These are phyloP conservation scores for Silurus meridionalis DNA, from an alignment of 2,113 vertebrate genomes.

Conservation along the genomic window DNA sequence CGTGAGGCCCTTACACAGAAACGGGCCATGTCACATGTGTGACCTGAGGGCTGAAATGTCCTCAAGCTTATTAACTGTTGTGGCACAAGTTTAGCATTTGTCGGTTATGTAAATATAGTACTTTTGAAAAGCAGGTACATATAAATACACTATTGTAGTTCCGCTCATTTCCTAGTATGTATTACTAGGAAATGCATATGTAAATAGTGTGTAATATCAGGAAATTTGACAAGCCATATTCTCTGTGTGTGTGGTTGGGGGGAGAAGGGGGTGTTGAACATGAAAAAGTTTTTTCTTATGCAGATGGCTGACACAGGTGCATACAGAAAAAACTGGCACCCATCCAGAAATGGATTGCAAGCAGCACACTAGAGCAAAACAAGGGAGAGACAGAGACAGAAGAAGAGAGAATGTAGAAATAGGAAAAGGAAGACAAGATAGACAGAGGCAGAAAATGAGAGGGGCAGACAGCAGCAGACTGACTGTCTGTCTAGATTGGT, in stretches of 20 bases:
- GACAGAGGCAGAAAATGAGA: conserved; percentile 25
- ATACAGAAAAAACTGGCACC: conserved; percentile 42
- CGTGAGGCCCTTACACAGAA: background rate
- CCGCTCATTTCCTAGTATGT: background rate
- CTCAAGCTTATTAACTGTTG: background rate
- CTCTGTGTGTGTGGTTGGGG: conserved; percentile 6
- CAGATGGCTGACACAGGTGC: conserved; percentile 40
- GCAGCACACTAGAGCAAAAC: background rate
- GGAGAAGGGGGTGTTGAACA: background rate
- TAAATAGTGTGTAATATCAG: background rate
- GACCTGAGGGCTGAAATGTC: conserved; percentile 8
- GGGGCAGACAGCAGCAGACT: conserved; percentile 2
- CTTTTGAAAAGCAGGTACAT: background rate
- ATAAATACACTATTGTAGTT: background rate
- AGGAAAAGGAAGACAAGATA: background rate
- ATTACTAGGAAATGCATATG: too few relatives aligned
- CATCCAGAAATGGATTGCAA: conserved; percentile 48
- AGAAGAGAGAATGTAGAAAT: conserved; percentile 7
- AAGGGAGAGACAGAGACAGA: conserved; percentile 1
- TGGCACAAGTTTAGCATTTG: background rate
- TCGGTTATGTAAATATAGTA: background rate
- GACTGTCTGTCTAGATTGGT: conserved; percentile 30
- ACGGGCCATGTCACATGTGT: background rate
- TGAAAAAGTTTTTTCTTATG: conserved; percentile 15
- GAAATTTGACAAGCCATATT: background rate